Evolutionary conservation across 37 sponge, comb jelly and placozoan genomes (phyloP).

Genomic region (Petrosia ficiformis): DNA sequence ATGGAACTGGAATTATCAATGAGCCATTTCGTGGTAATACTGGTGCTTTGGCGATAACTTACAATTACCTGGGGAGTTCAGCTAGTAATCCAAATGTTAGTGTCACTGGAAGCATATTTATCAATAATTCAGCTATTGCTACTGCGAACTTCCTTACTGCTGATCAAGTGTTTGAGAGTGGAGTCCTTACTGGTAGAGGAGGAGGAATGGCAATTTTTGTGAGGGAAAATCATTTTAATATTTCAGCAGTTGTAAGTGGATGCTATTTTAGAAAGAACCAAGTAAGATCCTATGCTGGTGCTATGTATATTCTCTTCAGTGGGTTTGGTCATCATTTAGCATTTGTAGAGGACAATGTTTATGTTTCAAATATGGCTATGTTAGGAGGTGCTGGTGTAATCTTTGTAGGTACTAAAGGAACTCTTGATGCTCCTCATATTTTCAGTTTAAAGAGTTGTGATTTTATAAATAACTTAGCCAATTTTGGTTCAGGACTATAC

Average conservation of each 20-base stretch:
- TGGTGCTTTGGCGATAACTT: constrained; percentile 48
- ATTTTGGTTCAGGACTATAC: background rate
- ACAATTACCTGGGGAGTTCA: constrained; percentile 17
- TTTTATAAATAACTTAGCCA: background rate
- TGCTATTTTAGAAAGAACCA: constrained; percentile 31
- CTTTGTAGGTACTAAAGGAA: background rate
- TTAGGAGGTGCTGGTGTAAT: constrained; percentile 44
- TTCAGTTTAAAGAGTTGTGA: background rate
- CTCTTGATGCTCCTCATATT: background rate
- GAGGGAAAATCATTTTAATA: constrained; percentile 29
- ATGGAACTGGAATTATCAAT: constrained; percentile 32
- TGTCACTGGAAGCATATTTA: constrained; percentile 15
- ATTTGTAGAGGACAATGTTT: background rate
- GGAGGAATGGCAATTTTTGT: constrained; percentile 54
- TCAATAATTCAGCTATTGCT: constrained; percentile 42
- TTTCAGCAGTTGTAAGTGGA: constrained; percentile 19
- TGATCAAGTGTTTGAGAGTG: constrained; percentile 21
- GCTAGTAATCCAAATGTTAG: background rate
- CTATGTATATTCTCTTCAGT: constrained; percentile 23
- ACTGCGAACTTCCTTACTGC: constrained; percentile 2
- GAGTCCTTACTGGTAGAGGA: constrained; percentile 64
- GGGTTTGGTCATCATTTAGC: constrained; percentile 13
- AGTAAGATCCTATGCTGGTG: constrained; percentile 57
- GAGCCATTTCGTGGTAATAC: constrained; percentile 38
- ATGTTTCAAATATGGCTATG: constrained; percentile 15